phyloP scores from a whole-genome alignment of 2,113 vertebrate species.

The Geothlypis trichas region DNA sequence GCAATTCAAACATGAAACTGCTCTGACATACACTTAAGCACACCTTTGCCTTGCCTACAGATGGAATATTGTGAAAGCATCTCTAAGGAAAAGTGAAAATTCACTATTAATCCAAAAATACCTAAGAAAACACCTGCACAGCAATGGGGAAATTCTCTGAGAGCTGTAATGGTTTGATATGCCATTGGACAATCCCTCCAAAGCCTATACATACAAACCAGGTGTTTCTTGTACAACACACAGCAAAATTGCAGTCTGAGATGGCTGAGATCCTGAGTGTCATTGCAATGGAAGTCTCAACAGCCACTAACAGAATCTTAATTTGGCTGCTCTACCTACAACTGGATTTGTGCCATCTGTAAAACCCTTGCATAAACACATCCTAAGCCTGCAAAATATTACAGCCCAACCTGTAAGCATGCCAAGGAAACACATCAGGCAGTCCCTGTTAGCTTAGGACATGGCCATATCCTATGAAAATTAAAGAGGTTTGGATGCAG shows the following conservation, averaged over 20 bases:
- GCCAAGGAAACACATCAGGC: background rate
- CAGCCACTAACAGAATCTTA: background rate
- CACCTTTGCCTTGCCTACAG: background rate
- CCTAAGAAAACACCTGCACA: background rate
- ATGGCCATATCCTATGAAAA: background rate
- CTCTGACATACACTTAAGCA: background rate
- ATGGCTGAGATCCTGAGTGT: background rate
- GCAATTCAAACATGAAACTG: background rate
- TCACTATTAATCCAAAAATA: background rate
- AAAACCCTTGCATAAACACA: background rate
- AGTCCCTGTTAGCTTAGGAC: background rate
- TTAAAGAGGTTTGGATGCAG: background rate
- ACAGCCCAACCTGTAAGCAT: background rate
- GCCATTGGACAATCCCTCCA: background rate
- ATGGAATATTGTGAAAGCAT: background rate
- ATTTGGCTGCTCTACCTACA: background rate
- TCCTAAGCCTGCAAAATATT: background rate
- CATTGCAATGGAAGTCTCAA: background rate
- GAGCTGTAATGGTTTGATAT: background rate
- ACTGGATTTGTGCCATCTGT: background rate
- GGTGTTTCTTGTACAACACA: background rate
- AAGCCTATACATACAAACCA: background rate
- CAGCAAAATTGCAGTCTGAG: background rate
- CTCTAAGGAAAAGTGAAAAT: background rate
- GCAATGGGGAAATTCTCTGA: background rate